Conservation (phyloP, 2,113 vertebrate genomes). For the Turnix velox region DNA sequence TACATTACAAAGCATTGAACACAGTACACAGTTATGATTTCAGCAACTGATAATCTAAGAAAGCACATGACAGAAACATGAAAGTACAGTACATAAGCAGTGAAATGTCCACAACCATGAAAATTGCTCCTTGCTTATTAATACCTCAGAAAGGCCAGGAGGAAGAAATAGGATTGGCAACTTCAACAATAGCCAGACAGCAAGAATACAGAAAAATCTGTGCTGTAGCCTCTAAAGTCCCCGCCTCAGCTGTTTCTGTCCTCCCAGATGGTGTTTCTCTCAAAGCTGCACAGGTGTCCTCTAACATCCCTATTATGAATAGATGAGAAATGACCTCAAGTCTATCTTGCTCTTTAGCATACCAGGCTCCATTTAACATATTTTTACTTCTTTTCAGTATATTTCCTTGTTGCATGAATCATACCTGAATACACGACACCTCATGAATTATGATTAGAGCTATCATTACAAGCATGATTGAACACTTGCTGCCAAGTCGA, state of each 20-base stretch:
- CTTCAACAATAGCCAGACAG: not conserved
- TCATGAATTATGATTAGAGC: conserved; percentile 20
- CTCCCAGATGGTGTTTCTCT: not conserved
- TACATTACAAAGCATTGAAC: not conserved
- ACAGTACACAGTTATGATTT: not conserved
- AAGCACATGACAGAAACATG: not conserved
- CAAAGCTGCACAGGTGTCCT: not conserved
- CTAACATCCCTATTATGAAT: not conserved
- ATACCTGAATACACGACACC: not conserved
- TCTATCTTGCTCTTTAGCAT: not conserved
- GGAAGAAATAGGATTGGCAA: not conserved
- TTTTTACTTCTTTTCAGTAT: not conserved
- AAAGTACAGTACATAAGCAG: not conserved
- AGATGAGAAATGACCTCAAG: not conserved
- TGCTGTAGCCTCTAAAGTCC: not conserved
- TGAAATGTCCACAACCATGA: not conserved
- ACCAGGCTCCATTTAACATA: not conserved
- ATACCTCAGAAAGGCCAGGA: not conserved
- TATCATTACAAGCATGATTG: conserved; percentile 36
- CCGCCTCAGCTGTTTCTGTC: not conserved
- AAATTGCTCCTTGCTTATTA: not conserved
- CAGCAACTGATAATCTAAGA: not conserved
- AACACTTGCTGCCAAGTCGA: not conserved
- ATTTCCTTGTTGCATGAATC: not conserved
- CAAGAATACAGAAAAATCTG: not conserved